Percentiles rank a stretch among this genome's conserved stretches.
Conservation (phyloP, 1,140 invertebrate species). For the Antheraea mylitta region DNA sequence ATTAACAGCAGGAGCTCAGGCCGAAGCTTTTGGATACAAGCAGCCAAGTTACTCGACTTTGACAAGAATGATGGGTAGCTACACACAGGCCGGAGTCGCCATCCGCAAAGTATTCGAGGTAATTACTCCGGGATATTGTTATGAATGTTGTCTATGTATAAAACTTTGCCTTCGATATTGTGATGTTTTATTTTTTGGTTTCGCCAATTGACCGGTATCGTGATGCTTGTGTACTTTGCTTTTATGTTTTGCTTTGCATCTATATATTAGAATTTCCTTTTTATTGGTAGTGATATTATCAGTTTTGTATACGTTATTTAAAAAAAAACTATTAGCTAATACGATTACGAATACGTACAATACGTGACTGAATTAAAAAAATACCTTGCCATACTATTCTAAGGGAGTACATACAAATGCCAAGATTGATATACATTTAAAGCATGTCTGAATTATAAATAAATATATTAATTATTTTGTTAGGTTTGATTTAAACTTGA, state of each 20-base stretch:
- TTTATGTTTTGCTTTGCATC: slow-evolving; percentile 28
- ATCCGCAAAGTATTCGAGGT: slow-evolving; percentile 77
- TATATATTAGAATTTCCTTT: not conserved
- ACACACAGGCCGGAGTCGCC: slow-evolving; percentile 86
- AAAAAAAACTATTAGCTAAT: not conserved
- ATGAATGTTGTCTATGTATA: slow-evolving; percentile 27
- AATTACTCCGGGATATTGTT: slow-evolving; percentile 30
- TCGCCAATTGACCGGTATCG: slow-evolving; percentile 7
- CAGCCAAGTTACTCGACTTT: slow-evolving; percentile 86
- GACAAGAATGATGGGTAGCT: slow-evolving; percentile 92
- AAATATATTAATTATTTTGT: no score
- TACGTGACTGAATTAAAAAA: no score
- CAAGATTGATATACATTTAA: no score
- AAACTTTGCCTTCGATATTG: slow-evolving; percentile 15
- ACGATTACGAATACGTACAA: not conserved
- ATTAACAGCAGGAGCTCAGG: slow-evolving; percentile 90
- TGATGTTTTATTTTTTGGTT: slow-evolving; percentile 27
- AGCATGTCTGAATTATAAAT: no score
- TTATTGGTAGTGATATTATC: not conserved
- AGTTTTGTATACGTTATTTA: not conserved
- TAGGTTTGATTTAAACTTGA: no score
- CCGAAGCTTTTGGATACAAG: slow-evolving; percentile 88
- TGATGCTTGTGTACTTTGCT: slow-evolving; percentile 9
- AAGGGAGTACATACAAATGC: no score
- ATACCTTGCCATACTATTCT: no score